Evolutionary conservation across 64 coral and sea anemone genomes (phyloP).

Genomic region (Pocillopora damicornis): DNA sequence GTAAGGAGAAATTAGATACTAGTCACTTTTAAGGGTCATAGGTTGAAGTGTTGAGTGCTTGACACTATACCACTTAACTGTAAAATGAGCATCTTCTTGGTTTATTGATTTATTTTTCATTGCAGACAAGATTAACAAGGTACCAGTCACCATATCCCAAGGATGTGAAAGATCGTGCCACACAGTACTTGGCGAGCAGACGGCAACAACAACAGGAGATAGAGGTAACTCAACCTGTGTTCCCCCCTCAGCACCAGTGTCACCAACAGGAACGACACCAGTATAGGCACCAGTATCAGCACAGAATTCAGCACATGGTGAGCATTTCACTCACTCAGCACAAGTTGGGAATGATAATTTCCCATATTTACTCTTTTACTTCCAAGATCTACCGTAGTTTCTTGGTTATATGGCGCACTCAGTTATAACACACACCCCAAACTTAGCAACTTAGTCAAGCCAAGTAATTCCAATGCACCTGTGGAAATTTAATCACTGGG

Average conservation of each 20-base stretch:
- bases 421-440: too few relatives aligned
- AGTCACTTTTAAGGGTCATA: too few relatives aligned
- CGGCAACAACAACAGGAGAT: constrained; percentile 40
- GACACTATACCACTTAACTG: too few relatives aligned
- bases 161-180: constrained; percentile 51
- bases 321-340: not conserved
- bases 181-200: constrained; percentile 45
- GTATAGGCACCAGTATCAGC: constrained; percentile 2
- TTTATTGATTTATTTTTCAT: not conserved
- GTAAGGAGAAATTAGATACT: too few relatives aligned
- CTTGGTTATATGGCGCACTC: too few relatives aligned
- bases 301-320: constrained; percentile 15
- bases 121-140: constrained; percentile 44
- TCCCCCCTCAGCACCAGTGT: constrained; percentile 32
- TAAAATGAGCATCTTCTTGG: too few relatives aligned
- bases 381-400: too few relatives aligned
- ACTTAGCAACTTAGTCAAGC: too few relatives aligned
- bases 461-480: too few relatives aligned
- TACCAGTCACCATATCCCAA: constrained; percentile 62
- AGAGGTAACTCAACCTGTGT: constrained; percentile 25
- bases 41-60: too few relatives aligned
- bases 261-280: constrained; percentile 42
- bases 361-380: not conserved
- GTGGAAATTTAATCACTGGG: too few relatives aligned
- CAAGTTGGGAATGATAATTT: not conserved